Percentiles rank a stretch among this genome's conserved stretches.
These are phyloP conservation scores for Corythornis cristatus DNA, from an alignment of 2,113 vertebrate species.

Conservation along the genomic window DNA sequence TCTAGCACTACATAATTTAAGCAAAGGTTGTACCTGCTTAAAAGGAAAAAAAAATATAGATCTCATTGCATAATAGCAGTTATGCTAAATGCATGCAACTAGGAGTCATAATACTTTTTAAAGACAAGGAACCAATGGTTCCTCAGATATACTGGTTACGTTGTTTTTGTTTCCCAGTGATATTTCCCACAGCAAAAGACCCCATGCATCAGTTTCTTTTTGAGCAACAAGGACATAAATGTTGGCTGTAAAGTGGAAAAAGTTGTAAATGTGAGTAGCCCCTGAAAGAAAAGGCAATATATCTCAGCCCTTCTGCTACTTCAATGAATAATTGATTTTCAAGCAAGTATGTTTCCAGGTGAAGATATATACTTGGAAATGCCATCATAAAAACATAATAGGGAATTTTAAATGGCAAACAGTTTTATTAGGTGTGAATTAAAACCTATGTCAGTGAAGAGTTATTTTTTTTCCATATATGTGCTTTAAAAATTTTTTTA, in stretches of 20 bases:
- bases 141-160: not conserved
- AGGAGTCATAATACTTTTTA: not conserved
- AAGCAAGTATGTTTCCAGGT: not conserved
- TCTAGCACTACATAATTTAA: not conserved
- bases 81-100: not conserved
- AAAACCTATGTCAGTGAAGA: not conserved
- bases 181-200: not conserved
- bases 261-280: not conserved
- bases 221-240: not conserved
- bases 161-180: not conserved
- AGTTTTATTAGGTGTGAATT: not conserved
- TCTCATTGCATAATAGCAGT: not conserved
- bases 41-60: not conserved
- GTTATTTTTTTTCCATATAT: not conserved
- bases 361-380: not conserved
- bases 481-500: not conserved
- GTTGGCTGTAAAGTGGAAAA: not conserved
- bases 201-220: not conserved
- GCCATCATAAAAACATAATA: not conserved
- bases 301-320: not conserved
- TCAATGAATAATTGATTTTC: not conserved
- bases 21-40: not conserved
- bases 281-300: not conserved
- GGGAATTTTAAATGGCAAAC: not conserved
- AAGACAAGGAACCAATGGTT: not conserved